Conservation (phyloP, 2,113 vertebrate species). For the Camelus dromedarius region DNA sequence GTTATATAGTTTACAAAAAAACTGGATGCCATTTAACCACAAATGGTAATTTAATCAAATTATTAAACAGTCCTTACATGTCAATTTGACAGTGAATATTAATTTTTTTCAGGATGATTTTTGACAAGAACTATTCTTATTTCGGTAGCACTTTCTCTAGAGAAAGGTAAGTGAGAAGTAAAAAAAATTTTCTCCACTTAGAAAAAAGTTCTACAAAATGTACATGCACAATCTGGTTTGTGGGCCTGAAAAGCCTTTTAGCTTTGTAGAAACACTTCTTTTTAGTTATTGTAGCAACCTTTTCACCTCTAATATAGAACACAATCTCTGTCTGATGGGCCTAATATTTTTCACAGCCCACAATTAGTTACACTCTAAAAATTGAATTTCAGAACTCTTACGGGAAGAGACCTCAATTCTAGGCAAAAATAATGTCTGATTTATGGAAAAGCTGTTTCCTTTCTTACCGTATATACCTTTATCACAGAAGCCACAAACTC, state of each 20-base stretch:
- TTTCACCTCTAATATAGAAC: conserved; percentile 44
- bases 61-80: neutral
- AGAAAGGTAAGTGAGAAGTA: conserved; percentile 39
- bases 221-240: neutral
- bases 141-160: conserved; percentile 18
- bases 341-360: conserved; percentile 37
- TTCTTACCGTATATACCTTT: neutral
- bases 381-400: conserved; percentile 46
- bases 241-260: conserved; percentile 51
- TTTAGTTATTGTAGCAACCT: neutral
- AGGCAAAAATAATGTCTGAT: neutral
- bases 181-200: neutral
- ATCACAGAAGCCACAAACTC: conserved; percentile 27
- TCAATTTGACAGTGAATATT: conserved; percentile 11
- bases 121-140: conserved; percentile 41
- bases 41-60: neutral
- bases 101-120: neutral
- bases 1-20: neutral
- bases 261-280: neutral
- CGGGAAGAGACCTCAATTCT: conserved; percentile 14
- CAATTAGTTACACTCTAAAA: conserved; percentile 51
- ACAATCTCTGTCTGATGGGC: conserved; percentile 41
- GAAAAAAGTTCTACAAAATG: conserved; percentile 41
- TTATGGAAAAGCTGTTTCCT: conserved; percentile 6
- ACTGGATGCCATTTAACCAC: neutral